phyloP scores from a whole-genome alignment of 1,140 invertebrate species.

The Radopholus similis region DNA sequence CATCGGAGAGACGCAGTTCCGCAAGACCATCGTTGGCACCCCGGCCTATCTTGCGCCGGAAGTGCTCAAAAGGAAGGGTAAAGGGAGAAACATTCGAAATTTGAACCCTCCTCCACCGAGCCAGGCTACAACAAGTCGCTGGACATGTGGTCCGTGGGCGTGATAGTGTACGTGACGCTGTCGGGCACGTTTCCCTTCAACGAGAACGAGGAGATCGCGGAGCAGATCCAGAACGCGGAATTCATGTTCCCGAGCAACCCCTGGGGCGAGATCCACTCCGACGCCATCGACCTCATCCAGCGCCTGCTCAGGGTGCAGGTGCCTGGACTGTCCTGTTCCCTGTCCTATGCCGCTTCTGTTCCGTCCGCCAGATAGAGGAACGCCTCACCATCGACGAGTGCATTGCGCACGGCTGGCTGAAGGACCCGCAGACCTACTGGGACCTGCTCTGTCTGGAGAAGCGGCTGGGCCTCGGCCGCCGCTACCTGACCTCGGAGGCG shows the following conservation, averaged over 20 bases:
- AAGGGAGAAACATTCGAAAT: neutral
- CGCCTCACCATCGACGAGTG: slow-evolving; percentile 82
- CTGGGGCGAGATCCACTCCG: slow-evolving; percentile 90
- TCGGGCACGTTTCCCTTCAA: slow-evolving; percentile 98
- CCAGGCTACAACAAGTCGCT: slow-evolving; percentile 95
- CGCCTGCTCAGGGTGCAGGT: slow-evolving; percentile 96
- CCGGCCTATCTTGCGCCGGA: slow-evolving; percentile 82
- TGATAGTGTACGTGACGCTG: slow-evolving; percentile 86
- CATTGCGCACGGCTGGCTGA: slow-evolving; percentile 85
- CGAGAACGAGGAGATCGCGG: slow-evolving; percentile 91
- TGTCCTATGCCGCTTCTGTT: neutral
- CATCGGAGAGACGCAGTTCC: slow-evolving; percentile 96
- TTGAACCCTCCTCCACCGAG: too few species aligned
- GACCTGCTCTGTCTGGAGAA: slow-evolving; percentile 19
- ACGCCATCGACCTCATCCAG: slow-evolving; percentile 94
- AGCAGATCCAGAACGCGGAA: slow-evolving; percentile 97
- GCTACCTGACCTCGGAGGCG: slow-evolving; percentile 19
- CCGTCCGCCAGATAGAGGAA: slow-evolving; percentile 50
- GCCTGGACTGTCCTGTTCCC: too few species aligned
- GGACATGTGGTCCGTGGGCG: slow-evolving; percentile 99
- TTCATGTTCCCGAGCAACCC: slow-evolving; percentile 97
- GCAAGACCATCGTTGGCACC: slow-evolving; percentile 79
- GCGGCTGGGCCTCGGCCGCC: slow-evolving; percentile 1
- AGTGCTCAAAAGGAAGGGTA: slow-evolving; percentile 76
- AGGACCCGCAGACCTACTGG: slow-evolving; percentile 62